A percentile compares a stretch with the other conserved stretches of the same genome.
Conservation (phyloP, 2,888 invertebrate genomes). For the Oscheius myriophilus region DNA sequence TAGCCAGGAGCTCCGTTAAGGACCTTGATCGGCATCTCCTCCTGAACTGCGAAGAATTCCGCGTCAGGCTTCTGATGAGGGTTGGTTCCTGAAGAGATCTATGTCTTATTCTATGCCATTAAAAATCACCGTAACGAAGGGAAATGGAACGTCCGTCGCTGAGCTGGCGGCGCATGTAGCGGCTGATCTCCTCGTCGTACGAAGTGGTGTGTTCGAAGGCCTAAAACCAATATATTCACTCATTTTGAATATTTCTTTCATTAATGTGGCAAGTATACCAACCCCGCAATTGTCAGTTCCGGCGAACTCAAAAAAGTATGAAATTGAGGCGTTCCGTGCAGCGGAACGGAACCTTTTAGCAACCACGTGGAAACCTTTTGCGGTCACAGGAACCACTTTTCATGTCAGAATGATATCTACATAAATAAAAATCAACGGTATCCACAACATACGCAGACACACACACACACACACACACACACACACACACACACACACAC, state of each 20-base stretch:
- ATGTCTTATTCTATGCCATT: neutral
- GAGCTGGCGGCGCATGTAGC: conserved; percentile 92
- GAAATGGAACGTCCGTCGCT: conserved; percentile 69
- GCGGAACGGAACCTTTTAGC: no score
- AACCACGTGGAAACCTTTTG: no score
- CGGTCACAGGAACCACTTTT: no score
- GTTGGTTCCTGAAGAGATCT: conserved; percentile 81
- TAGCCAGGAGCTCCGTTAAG: conserved; percentile 95
- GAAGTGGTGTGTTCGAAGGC: conserved; percentile 95
- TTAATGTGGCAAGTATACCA: no score
- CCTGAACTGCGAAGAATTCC: conserved; percentile 62
- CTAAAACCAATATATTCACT: conserved; percentile 74
- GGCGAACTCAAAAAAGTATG: no score
- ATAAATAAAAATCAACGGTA: no score
- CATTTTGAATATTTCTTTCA: neutral
- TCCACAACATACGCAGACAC: no score
- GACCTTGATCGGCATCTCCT: conserved; percentile 83
- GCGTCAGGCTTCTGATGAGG: conserved; percentile 82
- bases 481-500: no score
- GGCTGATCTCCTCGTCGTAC: conserved; percentile 92
- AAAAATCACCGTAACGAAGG: conserved; percentile 77
- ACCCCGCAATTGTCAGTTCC: no score
- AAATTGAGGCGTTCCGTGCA: no score
- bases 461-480: no score
- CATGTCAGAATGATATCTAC: no score